A percentile compares a stretch with the other conserved stretches of the same genome.
These are phyloP conservation scores for Fulmarus glacialis DNA, from an alignment of 2,113 vertebrate genomes.

Conservation along the genomic window DNA sequence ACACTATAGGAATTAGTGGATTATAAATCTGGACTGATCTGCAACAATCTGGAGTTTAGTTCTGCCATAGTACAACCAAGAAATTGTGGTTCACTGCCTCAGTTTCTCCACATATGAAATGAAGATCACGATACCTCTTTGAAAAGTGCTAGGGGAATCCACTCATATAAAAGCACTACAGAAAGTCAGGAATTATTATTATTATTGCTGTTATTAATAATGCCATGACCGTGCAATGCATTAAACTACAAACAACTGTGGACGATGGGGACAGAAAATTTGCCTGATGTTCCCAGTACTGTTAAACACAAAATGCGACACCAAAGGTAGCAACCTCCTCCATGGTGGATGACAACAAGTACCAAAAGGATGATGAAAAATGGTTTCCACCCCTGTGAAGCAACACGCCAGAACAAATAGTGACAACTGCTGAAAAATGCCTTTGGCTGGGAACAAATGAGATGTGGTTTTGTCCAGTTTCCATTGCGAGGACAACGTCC, in stretches of 20 bases:
- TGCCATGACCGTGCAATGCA: not conserved
- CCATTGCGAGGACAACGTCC: accelerated
- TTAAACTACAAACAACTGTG: not conserved
- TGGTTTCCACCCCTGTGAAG: not conserved
- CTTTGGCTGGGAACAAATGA: not conserved
- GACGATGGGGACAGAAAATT: not conserved
- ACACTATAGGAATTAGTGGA: accelerated
- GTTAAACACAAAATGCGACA: not conserved
- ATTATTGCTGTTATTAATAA: not conserved
- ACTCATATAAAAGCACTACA: not conserved
- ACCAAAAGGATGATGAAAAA: not conserved
- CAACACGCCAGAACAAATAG: not conserved
- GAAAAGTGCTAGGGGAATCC: not conserved
- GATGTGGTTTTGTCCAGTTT: not conserved
- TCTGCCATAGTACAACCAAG: not conserved
- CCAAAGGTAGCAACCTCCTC: not conserved
- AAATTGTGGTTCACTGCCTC: not conserved
- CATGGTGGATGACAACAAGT: not conserved
- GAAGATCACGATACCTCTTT: not conserved
- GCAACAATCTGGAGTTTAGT: not conserved
- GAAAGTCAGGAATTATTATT: not conserved
- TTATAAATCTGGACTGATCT: not conserved
- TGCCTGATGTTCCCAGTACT: not conserved
- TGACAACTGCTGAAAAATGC: not conserved
- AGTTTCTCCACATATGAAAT: not conserved